Evolutionary conservation across 1,140 invertebrate species (phyloP), one percentile per base, ranked within the genome.

Genomic region (Drosophila nigrodunni): DNA sequence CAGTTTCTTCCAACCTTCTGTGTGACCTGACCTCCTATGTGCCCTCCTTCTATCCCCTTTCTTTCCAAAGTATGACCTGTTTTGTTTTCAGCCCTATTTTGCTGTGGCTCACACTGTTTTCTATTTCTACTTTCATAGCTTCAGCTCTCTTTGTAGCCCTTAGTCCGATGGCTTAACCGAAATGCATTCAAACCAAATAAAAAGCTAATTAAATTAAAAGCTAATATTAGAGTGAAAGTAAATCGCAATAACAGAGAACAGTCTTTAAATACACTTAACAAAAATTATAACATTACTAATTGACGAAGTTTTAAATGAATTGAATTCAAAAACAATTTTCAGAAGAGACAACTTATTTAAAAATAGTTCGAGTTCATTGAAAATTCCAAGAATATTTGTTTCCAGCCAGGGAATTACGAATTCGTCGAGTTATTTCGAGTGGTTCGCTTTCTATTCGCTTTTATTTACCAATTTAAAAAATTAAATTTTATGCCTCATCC

Each of bases 381-480:
- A 34, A 55, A 18, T 58, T 44, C 39, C 2, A 13, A 41, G 13
- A 43, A 7, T 55, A 13, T 39, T 55, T 15, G 1, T 55, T 30
- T 52, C 4, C 3, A 18, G 5, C 11, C n/a, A 35, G 37, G 8
- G 50, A 4, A 55, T 69, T 47, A 4, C 15, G 25, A 9, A n/a
- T 46, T 67, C 64, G 71, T 34, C 6, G 9, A 25, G 15, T 30
- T 49, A 39, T 68, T 54, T 18, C 3, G 2, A 30, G 25, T 30
- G 25, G 30, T 65, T 8, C 41, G 21, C 11, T 41, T 2, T 13
- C 13, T 44, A 8, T 6, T 9, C 25, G 47, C 55, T 62, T 80
- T 83, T 83, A 83, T 83, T 80, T 80, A 80, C 52, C 73, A 85
- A 85, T 83, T 88, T 88, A 77, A 77, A 60, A 77, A 88, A 80